These are phyloP conservation scores for Ctenicera cuprea DNA, from an alignment of 2,888 invertebrate species.

Conservation along the genomic window DNA sequence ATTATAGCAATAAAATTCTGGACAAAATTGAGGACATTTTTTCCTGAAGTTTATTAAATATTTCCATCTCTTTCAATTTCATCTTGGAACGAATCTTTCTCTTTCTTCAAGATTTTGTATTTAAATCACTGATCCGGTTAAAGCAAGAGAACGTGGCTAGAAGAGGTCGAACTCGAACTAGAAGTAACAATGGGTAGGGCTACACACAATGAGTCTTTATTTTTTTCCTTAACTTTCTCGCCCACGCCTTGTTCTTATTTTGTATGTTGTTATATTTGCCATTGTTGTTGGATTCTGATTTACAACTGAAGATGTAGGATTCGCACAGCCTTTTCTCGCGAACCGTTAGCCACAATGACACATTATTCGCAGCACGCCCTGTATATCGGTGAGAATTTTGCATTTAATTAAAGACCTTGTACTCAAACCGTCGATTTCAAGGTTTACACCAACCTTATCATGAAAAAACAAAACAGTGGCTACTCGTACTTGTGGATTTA, in stretches of 20 bases:
- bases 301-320: conserved; percentile 7
- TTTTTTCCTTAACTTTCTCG: conserved; percentile 54
- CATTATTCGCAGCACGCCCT: conserved; percentile 12
- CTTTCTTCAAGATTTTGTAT: conserved; percentile 5
- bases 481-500: background rate
- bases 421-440: conserved; percentile 1
- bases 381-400: conserved; percentile 14
- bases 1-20: background rate
- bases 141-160: conserved; percentile 43
- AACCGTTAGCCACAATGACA: conserved; percentile 19
- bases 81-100: background rate
- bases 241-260: conserved; percentile 40
- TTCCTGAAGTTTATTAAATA: no score
- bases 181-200: conserved; percentile 56
- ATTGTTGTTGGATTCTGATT: conserved; percentile 13
- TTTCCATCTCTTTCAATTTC: background rate
- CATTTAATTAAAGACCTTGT: conserved; percentile 6
- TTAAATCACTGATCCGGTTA: conserved; percentile 39
- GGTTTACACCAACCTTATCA: background rate
- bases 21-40: background rate
- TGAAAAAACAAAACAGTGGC: background rate
- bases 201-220: conserved; percentile 52
- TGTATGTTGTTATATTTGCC: conserved; percentile 25
- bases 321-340: conserved; percentile 21
- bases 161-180: conserved; percentile 48